Evolutionary conservation across 2,888 invertebrate genomes (phyloP).

Genomic region (Drosophila bunnanda): DNA sequence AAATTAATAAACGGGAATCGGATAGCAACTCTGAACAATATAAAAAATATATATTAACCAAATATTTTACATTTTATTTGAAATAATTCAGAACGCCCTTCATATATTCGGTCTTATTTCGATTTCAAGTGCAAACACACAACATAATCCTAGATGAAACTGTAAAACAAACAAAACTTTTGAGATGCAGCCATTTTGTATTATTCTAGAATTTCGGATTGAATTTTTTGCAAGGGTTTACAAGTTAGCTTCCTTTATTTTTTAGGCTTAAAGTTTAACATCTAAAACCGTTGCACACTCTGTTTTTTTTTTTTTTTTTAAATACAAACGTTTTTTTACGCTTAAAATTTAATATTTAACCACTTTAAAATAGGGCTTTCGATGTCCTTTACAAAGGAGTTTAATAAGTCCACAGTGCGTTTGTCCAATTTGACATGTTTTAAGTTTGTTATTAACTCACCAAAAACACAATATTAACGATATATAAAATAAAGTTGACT

Average conservation of each 20-base stretch:
- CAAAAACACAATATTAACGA: slow-evolving; percentile 82
- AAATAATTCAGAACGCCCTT: too few species aligned
- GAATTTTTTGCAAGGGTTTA: too few species aligned
- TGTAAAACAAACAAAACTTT: too few species aligned
- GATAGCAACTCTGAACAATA: background rate
- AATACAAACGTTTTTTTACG: background rate
- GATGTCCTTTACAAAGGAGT: background rate
- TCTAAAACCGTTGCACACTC: too few species aligned
- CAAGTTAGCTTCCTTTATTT: too few species aligned
- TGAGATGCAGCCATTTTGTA: too few species aligned
- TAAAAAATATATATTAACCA: background rate
- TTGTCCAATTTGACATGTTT: background rate
- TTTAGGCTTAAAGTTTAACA: too few species aligned
- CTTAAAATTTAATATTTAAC: too few species aligned
- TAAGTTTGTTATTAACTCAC: slow-evolving; percentile 67
- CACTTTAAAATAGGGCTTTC: background rate
- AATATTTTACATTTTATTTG: too few species aligned
- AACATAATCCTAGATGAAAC: background rate
- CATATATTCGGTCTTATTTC: background rate
- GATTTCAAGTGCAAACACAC: background rate
- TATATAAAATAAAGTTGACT: slow-evolving; percentile 80
- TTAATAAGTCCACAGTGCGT: background rate
- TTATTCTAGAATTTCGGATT: too few species aligned
- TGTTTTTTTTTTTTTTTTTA: too few species aligned
- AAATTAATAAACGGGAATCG: background rate